A percentile compares a stretch with the other conserved stretches of the same genome.
These are phyloP conservation scores for Drosophila buzzatii DNA, from an alignment of 2,888 invertebrate genomes.

Conservation along the genomic window DNA sequence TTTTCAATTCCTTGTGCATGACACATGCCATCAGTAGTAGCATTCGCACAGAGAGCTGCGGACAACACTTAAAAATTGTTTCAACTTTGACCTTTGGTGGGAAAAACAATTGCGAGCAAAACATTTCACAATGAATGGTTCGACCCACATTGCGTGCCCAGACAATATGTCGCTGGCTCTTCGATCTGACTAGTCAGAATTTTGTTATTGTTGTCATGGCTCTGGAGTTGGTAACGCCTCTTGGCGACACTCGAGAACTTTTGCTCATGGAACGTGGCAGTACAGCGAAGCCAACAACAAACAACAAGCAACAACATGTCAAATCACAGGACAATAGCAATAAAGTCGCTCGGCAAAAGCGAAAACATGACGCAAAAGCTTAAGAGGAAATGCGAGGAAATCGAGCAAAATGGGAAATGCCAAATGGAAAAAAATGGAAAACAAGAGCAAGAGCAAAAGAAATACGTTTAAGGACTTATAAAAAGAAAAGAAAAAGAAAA, in stretches of 20 bases:
- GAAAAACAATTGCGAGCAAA: conserved; percentile 23
- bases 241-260: conserved; percentile 50
- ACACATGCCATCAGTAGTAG: not conserved
- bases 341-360: conserved; percentile 35
- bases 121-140: conserved; percentile 32
- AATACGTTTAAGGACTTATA: conserved; percentile 19
- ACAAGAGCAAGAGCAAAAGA: not conserved
- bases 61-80: conserved; percentile 11
- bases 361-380: conserved; percentile 39
- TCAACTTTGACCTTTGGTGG: conserved; percentile 67
- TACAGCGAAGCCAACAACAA: conserved; percentile 2
- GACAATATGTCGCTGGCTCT: conserved; percentile 29
- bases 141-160: conserved; percentile 63
- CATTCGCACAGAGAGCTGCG: not conserved
- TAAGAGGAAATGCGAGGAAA: conserved; percentile 17
- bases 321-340: conserved; percentile 51
- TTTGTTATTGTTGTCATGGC: conserved; percentile 20
- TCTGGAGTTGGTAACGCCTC: conserved; percentile 18
- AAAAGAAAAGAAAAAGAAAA: not conserved
- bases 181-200: conserved; percentile 47
- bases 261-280: conserved; percentile 14
- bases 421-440: conserved; percentile 16
- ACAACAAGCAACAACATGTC: conserved; percentile 21
- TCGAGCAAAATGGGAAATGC: conserved; percentile 11
- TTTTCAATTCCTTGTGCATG: not conserved